Evolutionary conservation across 2,888 invertebrate species (phyloP), one percentile per base, ranked within the genome.

Genomic region (Dolichopus griseipennis): DNA sequence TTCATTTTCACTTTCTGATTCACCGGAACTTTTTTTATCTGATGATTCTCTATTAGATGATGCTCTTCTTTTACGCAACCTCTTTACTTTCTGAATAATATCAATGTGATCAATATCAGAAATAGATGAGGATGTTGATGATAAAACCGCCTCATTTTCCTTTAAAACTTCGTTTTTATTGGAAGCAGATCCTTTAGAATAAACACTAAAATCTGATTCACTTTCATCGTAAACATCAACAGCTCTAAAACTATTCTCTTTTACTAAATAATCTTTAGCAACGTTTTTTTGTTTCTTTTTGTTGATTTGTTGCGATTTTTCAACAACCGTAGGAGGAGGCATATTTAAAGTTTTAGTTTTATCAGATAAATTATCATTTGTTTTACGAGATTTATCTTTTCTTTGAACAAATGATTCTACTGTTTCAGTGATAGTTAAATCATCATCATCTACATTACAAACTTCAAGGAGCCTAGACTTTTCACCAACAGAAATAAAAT

Each of bases 201-300:
- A 80, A 2, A 81, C 73, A 67, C 78, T 78, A 64, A 82, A 82
- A 73, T 82, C 82, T 2, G 82, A 82, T 73, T 87, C 87, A 73
- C 86, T 86, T 64, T 86, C 86, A 75, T 84, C 84, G 74, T 86
- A 86, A 8, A 86, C 81, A 78, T 87, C 86, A 8, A 83, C 75
- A 37, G 80, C 78, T 43, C 84, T 78, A 76, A 84, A 74, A 75
- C 82, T 72, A 75, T 77, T 69, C 76, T 83, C 74, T 73, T 77
- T 76, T 74, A 84, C 75, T 73, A 82, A 76, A 72, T 78, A 80
- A 64, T 75, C 73, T 10, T 72, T 71, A 52, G 72, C 75, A 61
- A 70, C 72, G 34, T 72, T 72, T 6, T 61, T 22, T 22, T 34
- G 10, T 37, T 22, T 72, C 15, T 69, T 71, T n/a, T 74, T 72